Percentiles rank a stretch among this genome's conserved stretches.
phyloP scores from a whole-genome alignment of 2,797 vertebrate species.

The Urocyon cinereoargenteus region DNA sequence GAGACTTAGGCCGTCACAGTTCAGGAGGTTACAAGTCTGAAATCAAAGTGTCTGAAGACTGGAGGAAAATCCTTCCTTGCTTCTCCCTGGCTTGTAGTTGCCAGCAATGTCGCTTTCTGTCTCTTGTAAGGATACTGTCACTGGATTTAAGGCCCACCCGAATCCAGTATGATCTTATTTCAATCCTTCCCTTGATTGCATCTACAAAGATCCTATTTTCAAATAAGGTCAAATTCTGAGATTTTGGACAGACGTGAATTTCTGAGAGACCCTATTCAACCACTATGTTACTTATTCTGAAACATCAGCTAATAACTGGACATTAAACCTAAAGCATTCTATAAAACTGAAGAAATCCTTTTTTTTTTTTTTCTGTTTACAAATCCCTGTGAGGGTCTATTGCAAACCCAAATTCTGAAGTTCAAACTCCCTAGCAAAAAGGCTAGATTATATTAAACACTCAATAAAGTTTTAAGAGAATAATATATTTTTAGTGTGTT shows the following conservation, averaged over 20 bases:
- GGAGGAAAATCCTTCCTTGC: not conserved
- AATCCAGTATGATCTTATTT: not conserved
- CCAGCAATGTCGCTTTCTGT: not conserved
- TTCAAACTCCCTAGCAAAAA: conserved; percentile 31
- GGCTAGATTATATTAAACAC: not conserved
- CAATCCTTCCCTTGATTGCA: not conserved
- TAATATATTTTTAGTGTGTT: conserved; percentile 13
- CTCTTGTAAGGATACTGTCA: not conserved
- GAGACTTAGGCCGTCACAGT: not conserved
- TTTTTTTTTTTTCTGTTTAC: conserved; percentile 36
- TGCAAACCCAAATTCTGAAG: not conserved
- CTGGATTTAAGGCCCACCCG: not conserved
- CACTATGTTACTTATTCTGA: not conserved
- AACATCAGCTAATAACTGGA: not conserved
- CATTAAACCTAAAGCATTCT: not conserved
- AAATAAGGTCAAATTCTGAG: not conserved
- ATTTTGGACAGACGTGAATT: not conserved
- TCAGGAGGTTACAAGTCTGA: not conserved
- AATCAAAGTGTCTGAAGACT: not conserved
- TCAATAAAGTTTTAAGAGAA: conserved; percentile 30
- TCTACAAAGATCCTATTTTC: not conserved
- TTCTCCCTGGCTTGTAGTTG: not conserved
- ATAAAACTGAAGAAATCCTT: not conserved
- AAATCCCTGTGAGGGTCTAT: not conserved
- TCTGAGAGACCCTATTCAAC: not conserved